Evolutionary conservation across 2,113 vertebrate genomes (phyloP).

Genomic region (Hippocampus mohnikei): DNA sequence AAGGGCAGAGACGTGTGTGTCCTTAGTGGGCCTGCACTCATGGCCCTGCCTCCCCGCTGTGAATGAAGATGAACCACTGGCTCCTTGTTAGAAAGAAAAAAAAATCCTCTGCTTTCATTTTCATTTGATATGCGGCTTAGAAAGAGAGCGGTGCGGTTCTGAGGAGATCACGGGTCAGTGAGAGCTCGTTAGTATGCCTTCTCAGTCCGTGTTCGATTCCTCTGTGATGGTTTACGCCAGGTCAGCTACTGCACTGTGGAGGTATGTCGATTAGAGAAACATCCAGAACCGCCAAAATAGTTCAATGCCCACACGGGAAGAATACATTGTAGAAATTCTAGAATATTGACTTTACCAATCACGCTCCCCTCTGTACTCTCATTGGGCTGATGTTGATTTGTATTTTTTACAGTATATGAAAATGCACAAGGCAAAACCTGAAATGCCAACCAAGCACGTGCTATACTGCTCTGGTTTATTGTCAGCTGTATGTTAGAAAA

Average conservation of each 20-base stretch:
- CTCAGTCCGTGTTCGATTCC: slow-evolving; percentile 42
- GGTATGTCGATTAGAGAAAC: slow-evolving; percentile 26
- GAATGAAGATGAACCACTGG: slow-evolving; percentile 62
- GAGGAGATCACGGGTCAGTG: slow-evolving; percentile 55
- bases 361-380: not conserved
- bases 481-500: no score
- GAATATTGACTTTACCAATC: not conserved
- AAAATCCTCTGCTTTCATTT: slow-evolving; percentile 62
- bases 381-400: no score
- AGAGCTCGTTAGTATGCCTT: slow-evolving; percentile 61
- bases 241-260: slow-evolving; percentile 35
- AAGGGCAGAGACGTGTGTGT: slow-evolving; percentile 35
- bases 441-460: no score
- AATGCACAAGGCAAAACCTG: no score
- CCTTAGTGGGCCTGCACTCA: slow-evolving; percentile 3
- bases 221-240: slow-evolving; percentile 49
- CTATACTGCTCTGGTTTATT: not conserved
- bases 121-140: slow-evolving; percentile 56
- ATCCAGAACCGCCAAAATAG: slow-evolving; percentile 9
- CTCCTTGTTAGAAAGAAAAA: slow-evolving; percentile 54
- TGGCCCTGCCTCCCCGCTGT: slow-evolving; percentile 27
- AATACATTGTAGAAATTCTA: not conserved
- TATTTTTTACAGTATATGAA: no score
- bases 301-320: not conserved
- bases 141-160: slow-evolving; percentile 29